Evolutionary conservation across 2,113 vertebrate genomes (phyloP).

Genomic region (Elanoides forficatus): DNA sequence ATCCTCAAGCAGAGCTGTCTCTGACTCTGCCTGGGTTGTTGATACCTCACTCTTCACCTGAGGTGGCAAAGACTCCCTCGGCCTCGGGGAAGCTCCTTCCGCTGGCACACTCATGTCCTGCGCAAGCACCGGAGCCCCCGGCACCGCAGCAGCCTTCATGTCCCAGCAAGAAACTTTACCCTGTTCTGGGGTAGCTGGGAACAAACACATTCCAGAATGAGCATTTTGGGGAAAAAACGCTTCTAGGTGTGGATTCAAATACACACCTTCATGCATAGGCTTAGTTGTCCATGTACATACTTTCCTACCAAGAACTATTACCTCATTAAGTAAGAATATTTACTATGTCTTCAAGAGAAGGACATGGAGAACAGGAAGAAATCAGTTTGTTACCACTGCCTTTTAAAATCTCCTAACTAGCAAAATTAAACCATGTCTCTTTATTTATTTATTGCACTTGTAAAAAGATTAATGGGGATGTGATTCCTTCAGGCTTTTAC

Average conservation of each 20-base stretch:
- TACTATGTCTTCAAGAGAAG: slow-evolving; percentile 20
- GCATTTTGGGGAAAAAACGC: not conserved
- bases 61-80: not conserved
- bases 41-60: not conserved
- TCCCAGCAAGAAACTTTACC: not conserved
- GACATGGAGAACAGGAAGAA: slow-evolving; percentile 4
- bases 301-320: not conserved
- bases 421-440: slow-evolving; percentile 75
- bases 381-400: slow-evolving; percentile 42
- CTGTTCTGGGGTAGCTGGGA: not conserved
- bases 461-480: slow-evolving; percentile 78
- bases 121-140: not conserved
- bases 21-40: not conserved
- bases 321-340: slow-evolving; percentile 17
- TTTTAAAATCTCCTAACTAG: slow-evolving; percentile 72
- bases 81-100: not conserved
- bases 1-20: not conserved
- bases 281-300: not conserved
- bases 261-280: not conserved
- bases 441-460: slow-evolving; percentile 81
- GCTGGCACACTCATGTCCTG: accelerated
- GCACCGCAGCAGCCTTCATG: not conserved
- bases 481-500: slow-evolving; percentile 78
- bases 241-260: not conserved
- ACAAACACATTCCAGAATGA: not conserved